A percentile compares a stretch with the other conserved stretches of the same genome.
These are phyloP conservation scores for Pseudocheirus occidentalis DNA, from an alignment of 2,797 vertebrate species.

Conservation along the genomic window DNA sequence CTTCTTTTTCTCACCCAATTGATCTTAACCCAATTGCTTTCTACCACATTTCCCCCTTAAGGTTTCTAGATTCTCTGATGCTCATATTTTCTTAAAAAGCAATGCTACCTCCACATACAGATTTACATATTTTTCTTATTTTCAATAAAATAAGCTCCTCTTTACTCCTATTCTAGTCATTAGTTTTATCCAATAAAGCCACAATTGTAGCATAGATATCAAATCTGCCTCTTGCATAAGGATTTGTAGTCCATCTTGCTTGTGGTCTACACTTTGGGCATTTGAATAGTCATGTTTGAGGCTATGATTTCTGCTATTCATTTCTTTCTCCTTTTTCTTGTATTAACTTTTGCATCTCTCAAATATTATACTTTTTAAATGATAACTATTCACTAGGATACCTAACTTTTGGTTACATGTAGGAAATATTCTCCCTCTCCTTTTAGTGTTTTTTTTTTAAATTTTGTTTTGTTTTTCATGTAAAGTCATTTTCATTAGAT, in stretches of 20 bases:
- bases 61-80: not conserved
- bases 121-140: not conserved
- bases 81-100: not conserved
- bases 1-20: not conserved
- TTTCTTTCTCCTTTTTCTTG: not conserved
- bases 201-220: not conserved
- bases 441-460: not conserved
- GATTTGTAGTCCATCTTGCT: not conserved
- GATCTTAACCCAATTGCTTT: not conserved
- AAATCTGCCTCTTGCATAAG: not conserved
- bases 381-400: not conserved
- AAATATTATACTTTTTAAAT: not conserved
- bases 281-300: not conserved
- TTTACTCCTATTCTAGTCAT: not conserved
- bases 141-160: not conserved
- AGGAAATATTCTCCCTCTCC: not conserved
- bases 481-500: not conserved
- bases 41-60: not conserved
- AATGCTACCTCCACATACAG: not conserved
- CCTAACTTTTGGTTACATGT: not conserved
- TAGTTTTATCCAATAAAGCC: not conserved
- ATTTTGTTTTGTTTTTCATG: not conserved
- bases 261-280: not conserved
- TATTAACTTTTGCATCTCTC: not conserved
- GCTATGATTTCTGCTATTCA: not conserved